Percentiles rank a stretch among this genome's conserved stretches.
phyloP scores from a whole-genome alignment of 2,797 vertebrate species.

The Lutjanus campechanus region DNA sequence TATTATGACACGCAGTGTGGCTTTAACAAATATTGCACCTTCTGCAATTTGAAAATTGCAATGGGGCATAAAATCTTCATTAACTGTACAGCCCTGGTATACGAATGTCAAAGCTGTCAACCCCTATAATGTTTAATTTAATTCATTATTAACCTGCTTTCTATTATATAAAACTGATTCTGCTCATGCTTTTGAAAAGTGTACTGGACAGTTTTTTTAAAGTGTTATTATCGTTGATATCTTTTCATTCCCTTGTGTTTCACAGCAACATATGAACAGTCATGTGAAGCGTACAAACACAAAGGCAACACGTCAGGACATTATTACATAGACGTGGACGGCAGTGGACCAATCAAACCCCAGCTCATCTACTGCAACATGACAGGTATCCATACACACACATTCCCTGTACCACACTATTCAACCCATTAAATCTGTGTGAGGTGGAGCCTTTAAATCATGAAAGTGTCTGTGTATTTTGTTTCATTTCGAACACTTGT shows the following conservation, averaged over 20 bases:
- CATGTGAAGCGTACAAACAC: slow-evolving; percentile 97
- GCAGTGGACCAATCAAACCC: slow-evolving; percentile 93
- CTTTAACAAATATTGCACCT: no score
- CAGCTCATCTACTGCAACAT: slow-evolving; percentile 96
- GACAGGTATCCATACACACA: slow-evolving; percentile 85
- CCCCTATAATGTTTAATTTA: no score
- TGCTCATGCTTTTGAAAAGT: no score
- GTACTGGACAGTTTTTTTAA: not conserved
- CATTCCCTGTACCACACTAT: not conserved
- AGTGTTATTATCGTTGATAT: not conserved
- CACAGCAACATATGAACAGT: slow-evolving; percentile 92
- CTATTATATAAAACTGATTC: no score
- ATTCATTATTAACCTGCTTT: no score
- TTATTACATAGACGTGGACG: slow-evolving; percentile 93
- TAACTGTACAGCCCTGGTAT: no score
- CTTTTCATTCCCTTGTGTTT: slow-evolving; percentile 43
- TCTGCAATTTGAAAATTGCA: no score
- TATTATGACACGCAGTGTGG: no score
- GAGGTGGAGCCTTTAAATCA: not conserved
- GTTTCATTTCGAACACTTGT: not conserved
- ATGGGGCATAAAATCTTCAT: no score
- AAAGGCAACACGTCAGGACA: slow-evolving; percentile 92
- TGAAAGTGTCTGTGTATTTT: not conserved
- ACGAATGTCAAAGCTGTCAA: no score
- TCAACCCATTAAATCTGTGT: not conserved